These are phyloP conservation scores for Athalia circularis DNA, from an alignment of 2,888 invertebrate genomes.

Conservation along the genomic window DNA sequence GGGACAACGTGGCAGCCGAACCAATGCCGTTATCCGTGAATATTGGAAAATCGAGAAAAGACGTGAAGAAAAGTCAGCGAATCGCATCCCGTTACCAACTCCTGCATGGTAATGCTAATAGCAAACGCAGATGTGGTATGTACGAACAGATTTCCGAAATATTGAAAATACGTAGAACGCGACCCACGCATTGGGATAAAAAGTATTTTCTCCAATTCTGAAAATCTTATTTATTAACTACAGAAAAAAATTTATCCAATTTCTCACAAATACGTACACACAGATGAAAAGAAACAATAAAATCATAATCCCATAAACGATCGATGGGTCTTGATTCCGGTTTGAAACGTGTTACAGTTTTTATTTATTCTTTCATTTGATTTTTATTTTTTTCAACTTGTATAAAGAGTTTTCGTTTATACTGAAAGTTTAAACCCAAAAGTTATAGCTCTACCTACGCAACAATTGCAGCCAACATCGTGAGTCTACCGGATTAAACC, in stretches of 20 bases:
- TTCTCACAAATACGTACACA: no score
- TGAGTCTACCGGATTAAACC: no score
- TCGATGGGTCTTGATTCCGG: background rate
- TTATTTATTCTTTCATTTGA: background rate
- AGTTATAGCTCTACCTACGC: no score
- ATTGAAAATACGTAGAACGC: slow-evolving; percentile 55
- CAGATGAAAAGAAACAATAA: no score
- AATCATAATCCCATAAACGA: slow-evolving; percentile 5
- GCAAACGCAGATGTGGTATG: slow-evolving; percentile 60
- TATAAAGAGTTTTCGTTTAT: no score
- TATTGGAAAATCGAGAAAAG: slow-evolving; percentile 60
- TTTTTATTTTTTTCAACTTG: background rate
- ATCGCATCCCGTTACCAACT: slow-evolving; percentile 57
- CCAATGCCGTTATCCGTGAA: slow-evolving; percentile 43
- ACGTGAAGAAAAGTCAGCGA: slow-evolving; percentile 46
- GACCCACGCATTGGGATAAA: no score
- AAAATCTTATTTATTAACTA: no score
- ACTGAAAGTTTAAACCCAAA: no score
- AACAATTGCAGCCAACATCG: no score
- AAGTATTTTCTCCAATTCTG: background rate
- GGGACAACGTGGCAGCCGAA: background rate
- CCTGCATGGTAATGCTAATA: slow-evolving; percentile 66
- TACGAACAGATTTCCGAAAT: slow-evolving; percentile 55
- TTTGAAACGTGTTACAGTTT: background rate
- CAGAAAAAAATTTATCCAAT: no score